phyloP scores from a whole-genome alignment of 1,140 invertebrate species.

The Drosophila insularis region DNA sequence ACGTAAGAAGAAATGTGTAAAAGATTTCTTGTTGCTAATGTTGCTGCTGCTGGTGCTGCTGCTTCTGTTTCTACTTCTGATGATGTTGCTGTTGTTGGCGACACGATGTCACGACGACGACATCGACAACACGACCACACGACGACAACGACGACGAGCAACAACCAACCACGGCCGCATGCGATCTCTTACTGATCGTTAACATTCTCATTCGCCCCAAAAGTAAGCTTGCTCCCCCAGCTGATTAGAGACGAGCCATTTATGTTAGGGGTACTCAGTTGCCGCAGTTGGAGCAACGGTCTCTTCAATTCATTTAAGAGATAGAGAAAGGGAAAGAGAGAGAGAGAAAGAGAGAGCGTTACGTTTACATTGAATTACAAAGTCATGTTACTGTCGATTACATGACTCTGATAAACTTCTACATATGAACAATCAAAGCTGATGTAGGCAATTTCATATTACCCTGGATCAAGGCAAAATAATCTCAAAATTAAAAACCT shows the following conservation, averaged over 20 bases:
- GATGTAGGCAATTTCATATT: background rate
- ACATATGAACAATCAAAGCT: background rate
- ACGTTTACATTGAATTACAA: slow-evolving; percentile 27
- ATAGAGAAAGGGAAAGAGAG: background rate
- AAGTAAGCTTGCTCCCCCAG: slow-evolving; percentile 23
- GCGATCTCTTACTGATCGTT: slow-evolving; percentile 60
- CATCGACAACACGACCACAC: slow-evolving; percentile 50
- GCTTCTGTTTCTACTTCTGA: slow-evolving; percentile 19
- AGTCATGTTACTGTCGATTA: slow-evolving; percentile 23
- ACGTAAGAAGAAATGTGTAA: slow-evolving; percentile 49
- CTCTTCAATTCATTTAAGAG: slow-evolving; percentile 23
- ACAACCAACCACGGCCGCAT: slow-evolving; percentile 68
- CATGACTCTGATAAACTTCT: background rate
- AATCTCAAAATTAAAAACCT: background rate
- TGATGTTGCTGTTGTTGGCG: slow-evolving; percentile 43
- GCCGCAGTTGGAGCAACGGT: slow-evolving; percentile 7
- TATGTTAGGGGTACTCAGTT: background rate
- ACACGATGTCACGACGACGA: slow-evolving; percentile 55
- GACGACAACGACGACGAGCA: slow-evolving; percentile 59
- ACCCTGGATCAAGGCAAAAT: slow-evolving; percentile 2
- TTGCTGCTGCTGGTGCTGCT: slow-evolving; percentile 43
- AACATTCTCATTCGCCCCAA: background rate
- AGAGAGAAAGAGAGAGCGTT: background rate
- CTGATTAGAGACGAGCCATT: slow-evolving; percentile 6
- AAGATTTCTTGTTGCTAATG: slow-evolving; percentile 4